Conservation (phyloP, 2,797 vertebrate species). For the Neosalanx taihuensis region DNA sequence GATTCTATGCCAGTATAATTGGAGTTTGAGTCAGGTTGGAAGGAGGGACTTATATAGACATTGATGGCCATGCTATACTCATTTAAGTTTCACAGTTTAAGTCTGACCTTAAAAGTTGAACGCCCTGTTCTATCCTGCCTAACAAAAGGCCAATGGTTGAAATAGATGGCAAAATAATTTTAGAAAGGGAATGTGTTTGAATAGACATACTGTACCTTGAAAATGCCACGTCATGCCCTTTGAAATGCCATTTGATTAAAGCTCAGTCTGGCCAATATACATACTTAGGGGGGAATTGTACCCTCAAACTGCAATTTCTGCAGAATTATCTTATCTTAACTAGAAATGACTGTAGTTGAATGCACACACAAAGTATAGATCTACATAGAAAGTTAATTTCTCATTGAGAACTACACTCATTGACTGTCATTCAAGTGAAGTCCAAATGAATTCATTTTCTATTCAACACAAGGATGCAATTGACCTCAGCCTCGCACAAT, state of each 20-base stretch:
- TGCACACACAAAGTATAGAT: background rate
- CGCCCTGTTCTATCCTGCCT: slow-evolving; percentile 20
- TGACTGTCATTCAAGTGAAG: background rate
- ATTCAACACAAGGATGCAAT: background rate
- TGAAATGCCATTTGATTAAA: slow-evolving; percentile 36
- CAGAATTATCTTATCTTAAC: too few species aligned
- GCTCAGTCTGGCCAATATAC: slow-evolving; percentile 19
- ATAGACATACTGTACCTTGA: slow-evolving; percentile 19
- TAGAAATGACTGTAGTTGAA: slow-evolving; percentile 16
- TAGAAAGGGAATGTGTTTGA: slow-evolving; percentile 22
- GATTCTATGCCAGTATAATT: slow-evolving; percentile 20
- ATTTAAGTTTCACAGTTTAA: slow-evolving; percentile 23
- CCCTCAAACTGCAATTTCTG: too few species aligned
- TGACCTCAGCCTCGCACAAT: background rate
- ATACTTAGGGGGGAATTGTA: background rate
- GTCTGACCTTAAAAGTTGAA: slow-evolving; percentile 38
- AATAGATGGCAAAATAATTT: slow-evolving; percentile 24
- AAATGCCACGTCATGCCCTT: slow-evolving; percentile 33
- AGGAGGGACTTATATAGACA: background rate
- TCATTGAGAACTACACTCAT: background rate
- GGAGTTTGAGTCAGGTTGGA: slow-evolving; percentile 20
- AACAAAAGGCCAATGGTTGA: slow-evolving; percentile 20
- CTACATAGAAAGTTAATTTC: background rate
- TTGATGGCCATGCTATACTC: slow-evolving; percentile 32
- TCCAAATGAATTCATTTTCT: background rate